Conservation (phyloP, 2,888 invertebrate species). For the Epsilonema sp. region DNA sequence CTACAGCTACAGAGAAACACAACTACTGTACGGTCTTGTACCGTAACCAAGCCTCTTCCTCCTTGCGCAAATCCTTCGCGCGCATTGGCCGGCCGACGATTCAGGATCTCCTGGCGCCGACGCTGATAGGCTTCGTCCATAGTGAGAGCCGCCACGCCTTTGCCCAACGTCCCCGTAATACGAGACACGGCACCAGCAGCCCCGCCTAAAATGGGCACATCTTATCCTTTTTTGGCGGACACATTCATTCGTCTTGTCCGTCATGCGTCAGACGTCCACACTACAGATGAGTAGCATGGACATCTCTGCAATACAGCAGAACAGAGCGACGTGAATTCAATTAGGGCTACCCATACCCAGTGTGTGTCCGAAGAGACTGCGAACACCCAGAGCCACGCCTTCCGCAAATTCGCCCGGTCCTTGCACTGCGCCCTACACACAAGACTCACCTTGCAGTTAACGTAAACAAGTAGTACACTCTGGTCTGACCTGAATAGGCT, state of each 20-base stretch:
- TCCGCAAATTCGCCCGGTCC: constrained; percentile 98
- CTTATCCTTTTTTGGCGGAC: too few relatives aligned
- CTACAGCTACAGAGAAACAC: too few relatives aligned
- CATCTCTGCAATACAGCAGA: too few relatives aligned
- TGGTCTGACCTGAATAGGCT: constrained; percentile 71
- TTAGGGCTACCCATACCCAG: constrained; percentile 45
- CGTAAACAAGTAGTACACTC: too few relatives aligned
- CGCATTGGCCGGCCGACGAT: constrained; percentile 64
- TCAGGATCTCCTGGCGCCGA: constrained; percentile 67
- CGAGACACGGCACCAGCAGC: constrained; percentile 87
- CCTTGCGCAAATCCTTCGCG: constrained; percentile 40
- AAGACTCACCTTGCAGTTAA: too few relatives aligned
- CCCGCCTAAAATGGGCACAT: too few relatives aligned
- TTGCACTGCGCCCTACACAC: constrained; percentile 79
- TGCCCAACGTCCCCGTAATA: constrained; percentile 45
- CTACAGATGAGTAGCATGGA: too few relatives aligned
- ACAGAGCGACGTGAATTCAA: too few relatives aligned
- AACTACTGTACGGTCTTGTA: too few relatives aligned
- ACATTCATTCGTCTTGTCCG: too few relatives aligned
- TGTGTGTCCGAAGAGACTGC: constrained; percentile 81
- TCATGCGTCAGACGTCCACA: too few relatives aligned
- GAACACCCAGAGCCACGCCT: constrained; percentile 75
- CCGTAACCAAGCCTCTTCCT: constrained; percentile 83
- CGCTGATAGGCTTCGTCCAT: constrained; percentile 85
- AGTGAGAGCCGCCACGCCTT: constrained; percentile 75